Evolutionary conservation across 2,888 invertebrate genomes (phyloP).

Genomic region (Drosophila histrio): DNA sequence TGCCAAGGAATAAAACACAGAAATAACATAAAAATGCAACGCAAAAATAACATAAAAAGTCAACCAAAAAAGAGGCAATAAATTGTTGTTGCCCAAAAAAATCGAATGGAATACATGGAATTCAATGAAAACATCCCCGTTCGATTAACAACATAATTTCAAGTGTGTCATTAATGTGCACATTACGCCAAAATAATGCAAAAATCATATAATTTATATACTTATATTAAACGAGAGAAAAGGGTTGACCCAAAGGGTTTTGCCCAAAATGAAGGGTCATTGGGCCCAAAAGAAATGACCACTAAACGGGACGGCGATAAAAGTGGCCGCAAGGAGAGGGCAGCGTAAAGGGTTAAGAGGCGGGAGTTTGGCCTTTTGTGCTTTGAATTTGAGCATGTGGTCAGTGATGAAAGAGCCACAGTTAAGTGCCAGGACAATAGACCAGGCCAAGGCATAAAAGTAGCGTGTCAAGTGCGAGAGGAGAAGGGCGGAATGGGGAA

Average conservation of each 20-base stretch:
- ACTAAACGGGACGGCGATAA: constrained; percentile 52
- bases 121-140: constrained; percentile 28
- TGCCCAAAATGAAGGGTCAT: constrained; percentile 42
- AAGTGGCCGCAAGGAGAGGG: constrained; percentile 61
- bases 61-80: constrained; percentile 66
- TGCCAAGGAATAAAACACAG: constrained; percentile 41
- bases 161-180: constrained; percentile 76
- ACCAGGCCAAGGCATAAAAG: not conserved
- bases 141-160: constrained; percentile 78
- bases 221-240: constrained; percentile 32
- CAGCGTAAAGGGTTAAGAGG: constrained; percentile 54
- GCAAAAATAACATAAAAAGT: constrained; percentile 76
- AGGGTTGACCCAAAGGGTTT: constrained; percentile 57
- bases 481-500: not conserved
- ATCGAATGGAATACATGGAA: constrained; percentile 14
- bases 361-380: constrained; percentile 60
- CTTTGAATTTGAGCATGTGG: constrained; percentile 65
- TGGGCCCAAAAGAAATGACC: constrained; percentile 51
- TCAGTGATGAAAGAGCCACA: constrained; percentile 48
- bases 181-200: constrained; percentile 80
- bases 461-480: constrained; percentile 14
- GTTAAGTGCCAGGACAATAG: constrained; percentile 41
- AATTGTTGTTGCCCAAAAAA: constrained; percentile 58
- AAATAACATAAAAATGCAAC: constrained; percentile 68
- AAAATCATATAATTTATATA: constrained; percentile 75